These are phyloP conservation scores for Chrysolina haemoptera DNA, from an alignment of 2,888 invertebrate genomes.

Conservation along the genomic window DNA sequence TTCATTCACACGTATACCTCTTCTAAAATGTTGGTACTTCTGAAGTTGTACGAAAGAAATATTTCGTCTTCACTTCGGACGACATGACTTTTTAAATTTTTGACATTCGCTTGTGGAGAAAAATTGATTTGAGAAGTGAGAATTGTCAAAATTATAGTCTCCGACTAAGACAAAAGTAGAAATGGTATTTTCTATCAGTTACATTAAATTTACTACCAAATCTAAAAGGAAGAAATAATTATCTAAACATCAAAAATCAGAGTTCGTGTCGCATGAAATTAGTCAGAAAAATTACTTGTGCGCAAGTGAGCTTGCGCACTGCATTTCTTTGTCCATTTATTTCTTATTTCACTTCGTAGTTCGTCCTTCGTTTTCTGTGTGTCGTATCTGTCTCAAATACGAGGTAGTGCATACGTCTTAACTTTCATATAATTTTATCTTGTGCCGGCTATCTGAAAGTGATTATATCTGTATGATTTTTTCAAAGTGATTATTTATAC, in stretches of 20 bases:
- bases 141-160: background rate
- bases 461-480: slow-evolving; percentile 47
- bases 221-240: slow-evolving; percentile 26
- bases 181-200: background rate
- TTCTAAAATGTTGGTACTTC: too few species aligned
- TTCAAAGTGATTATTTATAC: slow-evolving; percentile 42
- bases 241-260: background rate
- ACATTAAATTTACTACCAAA: slow-evolving; percentile 19
- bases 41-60: too few species aligned
- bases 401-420: background rate
- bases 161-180: background rate
- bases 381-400: background rate
- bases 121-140: too few species aligned
- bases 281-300: slow-evolving; percentile 10
- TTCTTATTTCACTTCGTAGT: slow-evolving; percentile 22
- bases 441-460: slow-evolving; percentile 44
- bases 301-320: slow-evolving; percentile 47
- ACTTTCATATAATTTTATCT: slow-evolving; percentile 24
- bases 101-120: too few species aligned
- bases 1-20: too few species aligned
- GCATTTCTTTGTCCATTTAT: slow-evolving; percentile 48
- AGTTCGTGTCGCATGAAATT: slow-evolving; percentile 6
- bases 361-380: slow-evolving; percentile 39
- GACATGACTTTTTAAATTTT: too few species aligned
- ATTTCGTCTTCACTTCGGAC: too few species aligned